Evolutionary conservation across 2,888 invertebrate genomes (phyloP), one percentile per base, ranked within the genome.

Genomic region (Melieria crassipennis): DNA sequence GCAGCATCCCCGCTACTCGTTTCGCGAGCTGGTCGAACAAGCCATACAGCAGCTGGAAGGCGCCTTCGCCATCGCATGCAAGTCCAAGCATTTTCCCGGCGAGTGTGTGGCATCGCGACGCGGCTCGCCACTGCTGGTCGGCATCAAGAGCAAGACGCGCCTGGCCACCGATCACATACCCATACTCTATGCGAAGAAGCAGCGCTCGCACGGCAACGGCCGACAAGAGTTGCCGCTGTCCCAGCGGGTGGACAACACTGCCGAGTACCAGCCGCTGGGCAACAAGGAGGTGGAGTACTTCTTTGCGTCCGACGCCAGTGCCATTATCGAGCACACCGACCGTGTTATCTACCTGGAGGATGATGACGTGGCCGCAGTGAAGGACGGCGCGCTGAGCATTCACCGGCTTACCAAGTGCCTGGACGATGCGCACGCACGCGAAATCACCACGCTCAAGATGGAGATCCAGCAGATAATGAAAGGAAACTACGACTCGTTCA

Each of bases 391-490:
- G 7, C 90, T 99, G 42, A 95, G 95, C 83, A 99, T 99, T 85
- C 99, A 99, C 88, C 93, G 99, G 45, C 87, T 99, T 73, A 92
- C 92, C 79, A 90, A 94, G 74, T 90, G 90, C 66, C 88, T 91
- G 81, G 93, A 94, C 81, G 95, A 96, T 85, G 92, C 95, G 5
- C 93, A 95, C 84, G 92, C 94, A 52, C 91, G 99, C 77, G 98
- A 99, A 88, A 98, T 99, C 70, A 95, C 94, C 65, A 98, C 96
- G 0, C 88, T 99, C 11, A 99, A 98, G 87, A 93, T 99, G 92
- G 97, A 99, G 88, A 92, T 99, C 75, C 99, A 99, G 84, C 95
- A 99, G 88, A 99, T 99, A 80, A 99, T 99, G 99, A 99, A 99
- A 88, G 98, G 98, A 70, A 98, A 96, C 87, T 99, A 95, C 89